Conservation (phyloP, 2,797 vertebrate genomes). For the Catostomus latipinnis region DNA sequence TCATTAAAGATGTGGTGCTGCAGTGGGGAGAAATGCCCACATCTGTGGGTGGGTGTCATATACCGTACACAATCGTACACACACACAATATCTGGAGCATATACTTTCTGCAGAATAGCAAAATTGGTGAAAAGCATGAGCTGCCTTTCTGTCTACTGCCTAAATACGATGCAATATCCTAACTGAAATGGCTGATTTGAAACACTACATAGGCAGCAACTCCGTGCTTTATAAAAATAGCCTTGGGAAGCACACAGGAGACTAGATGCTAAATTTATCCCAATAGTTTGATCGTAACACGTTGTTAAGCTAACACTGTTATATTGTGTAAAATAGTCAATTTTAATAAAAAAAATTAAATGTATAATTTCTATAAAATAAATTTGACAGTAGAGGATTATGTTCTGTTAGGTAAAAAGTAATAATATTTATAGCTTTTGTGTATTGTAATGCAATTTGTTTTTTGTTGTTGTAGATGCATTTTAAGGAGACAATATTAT, state of each 20-base stretch:
- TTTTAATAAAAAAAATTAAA: too few species aligned
- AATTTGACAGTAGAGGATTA: too few species aligned
- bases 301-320: too few species aligned
- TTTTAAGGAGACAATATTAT: not conserved
- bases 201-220: not conserved
- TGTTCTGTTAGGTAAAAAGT: too few species aligned
- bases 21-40: slow-evolving; percentile 98
- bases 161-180: not conserved
- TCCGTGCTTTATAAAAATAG: not conserved
- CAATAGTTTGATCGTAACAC: too few species aligned
- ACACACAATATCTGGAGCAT: not conserved
- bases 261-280: too few species aligned
- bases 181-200: not conserved
- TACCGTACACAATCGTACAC: not conserved
- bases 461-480: not conserved
- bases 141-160: not conserved
- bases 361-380: too few species aligned
- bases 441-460: not conserved
- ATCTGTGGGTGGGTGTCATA: slow-evolving; percentile 84
- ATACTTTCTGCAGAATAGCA: not conserved
- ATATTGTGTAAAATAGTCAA: too few species aligned
- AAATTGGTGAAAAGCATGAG: not conserved
- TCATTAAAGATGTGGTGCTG: slow-evolving; percentile 94
- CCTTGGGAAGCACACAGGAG: too few species aligned
- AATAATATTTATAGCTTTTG: too few species aligned